Conservation (phyloP, 2,888 invertebrate genomes). For the Norana najaformis region DNA sequence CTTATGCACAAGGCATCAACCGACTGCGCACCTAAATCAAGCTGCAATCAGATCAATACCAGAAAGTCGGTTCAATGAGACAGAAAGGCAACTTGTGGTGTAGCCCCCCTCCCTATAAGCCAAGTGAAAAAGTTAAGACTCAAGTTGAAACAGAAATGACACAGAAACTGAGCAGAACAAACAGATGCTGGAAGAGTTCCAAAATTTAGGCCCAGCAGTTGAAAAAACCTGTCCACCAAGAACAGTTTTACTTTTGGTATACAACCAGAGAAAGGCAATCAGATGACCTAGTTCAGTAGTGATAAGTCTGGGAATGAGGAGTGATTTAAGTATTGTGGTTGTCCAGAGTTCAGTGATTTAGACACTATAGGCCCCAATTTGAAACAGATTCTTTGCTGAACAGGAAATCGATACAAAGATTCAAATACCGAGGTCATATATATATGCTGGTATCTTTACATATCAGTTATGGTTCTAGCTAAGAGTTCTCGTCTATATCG, state of each 20-base stretch:
- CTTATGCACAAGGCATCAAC: too few species aligned
- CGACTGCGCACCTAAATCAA: too few species aligned
- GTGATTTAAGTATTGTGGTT: neutral
- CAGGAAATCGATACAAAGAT: neutral
- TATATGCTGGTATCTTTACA: neutral
- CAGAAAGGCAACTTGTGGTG: too few species aligned
- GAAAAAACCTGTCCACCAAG: neutral
- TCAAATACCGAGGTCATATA: neutral
- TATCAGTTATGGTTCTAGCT: neutral
- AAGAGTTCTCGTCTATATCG: neutral
- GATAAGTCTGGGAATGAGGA: neutral
- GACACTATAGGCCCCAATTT: too few species aligned
- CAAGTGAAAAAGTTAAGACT: too few species aligned
- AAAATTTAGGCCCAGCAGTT: neutral
- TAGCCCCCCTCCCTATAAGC: too few species aligned
- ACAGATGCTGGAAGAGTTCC: too few species aligned
- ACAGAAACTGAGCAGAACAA: too few species aligned
- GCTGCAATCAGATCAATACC: too few species aligned
- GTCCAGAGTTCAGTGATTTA: neutral
- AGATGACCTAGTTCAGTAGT: neutral
- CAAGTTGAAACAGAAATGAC: too few species aligned
- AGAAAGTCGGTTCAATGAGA: too few species aligned
- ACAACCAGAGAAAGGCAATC: neutral
- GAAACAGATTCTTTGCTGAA: neutral
- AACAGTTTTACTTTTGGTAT: neutral